These are phyloP conservation scores for Alentia gelatinosa DNA, from an alignment of 2,888 invertebrate species.

Conservation along the genomic window DNA sequence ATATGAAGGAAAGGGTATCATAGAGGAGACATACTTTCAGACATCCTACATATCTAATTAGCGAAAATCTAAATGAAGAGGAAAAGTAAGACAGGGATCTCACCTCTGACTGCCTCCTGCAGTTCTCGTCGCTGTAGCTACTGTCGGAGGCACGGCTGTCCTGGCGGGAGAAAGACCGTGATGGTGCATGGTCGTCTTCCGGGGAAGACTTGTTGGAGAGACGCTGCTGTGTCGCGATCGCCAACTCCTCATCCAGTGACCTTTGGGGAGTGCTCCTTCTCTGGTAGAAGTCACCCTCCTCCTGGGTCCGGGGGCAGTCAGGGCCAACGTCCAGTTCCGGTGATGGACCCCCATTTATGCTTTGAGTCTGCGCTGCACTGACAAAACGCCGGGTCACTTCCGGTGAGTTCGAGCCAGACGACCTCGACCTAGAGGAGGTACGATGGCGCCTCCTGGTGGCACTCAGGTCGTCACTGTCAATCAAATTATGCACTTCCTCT, in stretches of 20 bases:
- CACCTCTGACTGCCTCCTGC: slow-evolving; percentile 23
- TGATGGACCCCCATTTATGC: background rate
- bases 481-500: slow-evolving; percentile 18
- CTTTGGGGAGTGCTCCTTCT: background rate
- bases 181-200: slow-evolving; percentile 2
- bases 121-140: slow-evolving; percentile 42
- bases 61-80: no score
- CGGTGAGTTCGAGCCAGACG: background rate
- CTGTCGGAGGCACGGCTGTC: slow-evolving; percentile 38
- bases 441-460: slow-evolving; percentile 25
- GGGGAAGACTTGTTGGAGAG: slow-evolving; percentile 25
- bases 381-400: slow-evolving; percentile 15
- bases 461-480: slow-evolving; percentile 13
- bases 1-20: no score
- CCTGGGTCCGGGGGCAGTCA: background rate
- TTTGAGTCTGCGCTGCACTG: background rate
- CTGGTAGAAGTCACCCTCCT: background rate
- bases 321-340: background rate
- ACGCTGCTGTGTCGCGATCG: background rate
- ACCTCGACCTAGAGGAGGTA: slow-evolving; percentile 10
- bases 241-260: background rate
- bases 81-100: no score
- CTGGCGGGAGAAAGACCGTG: slow-evolving; percentile 17
- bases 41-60: no score
- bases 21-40: no score